Evolutionary conservation across 2,888 invertebrate genomes (phyloP).

Genomic region (Hirtodrosophila duncani): DNA sequence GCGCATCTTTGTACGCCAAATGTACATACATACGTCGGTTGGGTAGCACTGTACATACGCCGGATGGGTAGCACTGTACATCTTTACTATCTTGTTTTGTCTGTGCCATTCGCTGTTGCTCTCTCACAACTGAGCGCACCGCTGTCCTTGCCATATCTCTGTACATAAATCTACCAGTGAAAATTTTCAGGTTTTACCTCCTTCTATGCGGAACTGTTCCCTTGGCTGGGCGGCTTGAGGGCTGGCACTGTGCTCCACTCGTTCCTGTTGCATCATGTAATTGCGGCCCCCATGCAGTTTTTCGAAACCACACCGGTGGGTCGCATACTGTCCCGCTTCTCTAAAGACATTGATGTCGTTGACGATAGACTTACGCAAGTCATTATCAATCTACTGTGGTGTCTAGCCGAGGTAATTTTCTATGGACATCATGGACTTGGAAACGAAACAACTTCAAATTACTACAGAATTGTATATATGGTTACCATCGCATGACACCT

Average conservation of each 20-base stretch:
- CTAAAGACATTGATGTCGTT: slow-evolving; percentile 78
- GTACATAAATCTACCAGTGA: no score
- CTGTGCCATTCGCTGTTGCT: no score
- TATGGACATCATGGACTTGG: neutral
- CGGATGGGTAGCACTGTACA: no score
- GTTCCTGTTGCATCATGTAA: slow-evolving; percentile 78
- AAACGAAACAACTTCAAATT: slow-evolving; percentile 26
- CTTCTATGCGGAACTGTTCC: slow-evolving; percentile 83
- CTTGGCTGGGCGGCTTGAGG: slow-evolving; percentile 80
- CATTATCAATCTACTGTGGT: slow-evolving; percentile 79
- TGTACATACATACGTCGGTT: no score
- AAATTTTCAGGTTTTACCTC: slow-evolving; percentile 81
- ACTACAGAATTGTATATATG: slow-evolving; percentile 18
- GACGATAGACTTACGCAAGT: slow-evolving; percentile 77
- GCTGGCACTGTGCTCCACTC: slow-evolving; percentile 75
- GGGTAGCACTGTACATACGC: no score
- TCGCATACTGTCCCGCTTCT: slow-evolving; percentile 80
- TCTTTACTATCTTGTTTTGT: no score
- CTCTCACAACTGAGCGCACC: no score
- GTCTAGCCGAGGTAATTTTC: slow-evolving; percentile 30
- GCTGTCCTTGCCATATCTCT: no score
- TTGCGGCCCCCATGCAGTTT: slow-evolving; percentile 80
- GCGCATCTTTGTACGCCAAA: no score
- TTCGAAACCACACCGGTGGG: no score
- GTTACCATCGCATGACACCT: no score